Conservation (phyloP, 1,140 invertebrate genomes). For the Lineus longissimus region DNA sequence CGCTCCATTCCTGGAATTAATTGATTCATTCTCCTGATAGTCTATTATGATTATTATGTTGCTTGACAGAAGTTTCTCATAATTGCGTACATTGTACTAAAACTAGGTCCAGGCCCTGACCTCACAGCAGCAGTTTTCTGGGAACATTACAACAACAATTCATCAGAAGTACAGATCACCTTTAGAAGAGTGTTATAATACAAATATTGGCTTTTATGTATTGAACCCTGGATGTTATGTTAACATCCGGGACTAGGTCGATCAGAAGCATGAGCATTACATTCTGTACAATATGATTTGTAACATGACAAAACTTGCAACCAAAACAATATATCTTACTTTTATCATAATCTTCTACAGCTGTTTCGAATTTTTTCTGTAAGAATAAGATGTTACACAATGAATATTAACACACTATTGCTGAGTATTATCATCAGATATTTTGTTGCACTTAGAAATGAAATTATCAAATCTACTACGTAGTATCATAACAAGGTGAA, state of each 20-base stretch:
- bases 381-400: constrained; percentile 17
- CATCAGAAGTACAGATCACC: not conserved
- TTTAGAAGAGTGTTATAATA: not conserved
- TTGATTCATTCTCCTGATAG: too few species aligned
- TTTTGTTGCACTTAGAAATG: not conserved
- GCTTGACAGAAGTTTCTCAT: too few species aligned
- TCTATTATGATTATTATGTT: too few species aligned
- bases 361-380: constrained; percentile 30
- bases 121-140: too few species aligned
- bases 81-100: too few species aligned
- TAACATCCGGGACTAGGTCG: not conserved
- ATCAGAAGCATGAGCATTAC: not conserved
- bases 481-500: not conserved
- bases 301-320: too few species aligned
- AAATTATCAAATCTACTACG: not conserved
- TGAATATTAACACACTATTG: not conserved
- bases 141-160: not conserved
- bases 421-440: not conserved
- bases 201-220: not conserved
- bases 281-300: too few species aligned
- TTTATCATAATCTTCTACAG: constrained; percentile 29
- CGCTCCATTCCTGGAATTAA: too few species aligned
- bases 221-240: not conserved
- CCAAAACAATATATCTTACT: constrained; percentile 18
- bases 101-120: too few species aligned